A percentile compares a stretch with the other conserved stretches of the same genome.
These are phyloP conservation scores for Catamblyrhynchus diadema DNA, from an alignment of 2,797 vertebrate species.

Conservation along the genomic window DNA sequence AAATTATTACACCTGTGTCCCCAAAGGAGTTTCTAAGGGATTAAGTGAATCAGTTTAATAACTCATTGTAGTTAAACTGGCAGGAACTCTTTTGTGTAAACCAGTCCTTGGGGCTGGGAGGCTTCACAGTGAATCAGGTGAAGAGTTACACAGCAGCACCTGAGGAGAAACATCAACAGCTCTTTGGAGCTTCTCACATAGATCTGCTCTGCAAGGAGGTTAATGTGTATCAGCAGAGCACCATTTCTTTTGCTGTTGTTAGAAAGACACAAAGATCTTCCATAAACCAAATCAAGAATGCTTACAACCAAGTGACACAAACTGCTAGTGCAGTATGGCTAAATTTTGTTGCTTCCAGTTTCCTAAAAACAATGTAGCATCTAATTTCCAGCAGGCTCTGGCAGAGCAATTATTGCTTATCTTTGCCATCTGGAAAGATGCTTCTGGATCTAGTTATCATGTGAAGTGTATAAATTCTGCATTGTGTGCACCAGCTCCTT, in stretches of 20 bases:
- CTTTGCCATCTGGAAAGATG: neutral
- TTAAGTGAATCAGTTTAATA: neutral
- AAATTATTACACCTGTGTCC: neutral
- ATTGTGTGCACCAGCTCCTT: neutral
- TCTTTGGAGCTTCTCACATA: accelerated
- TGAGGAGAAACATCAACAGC: neutral
- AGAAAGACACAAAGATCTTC: neutral
- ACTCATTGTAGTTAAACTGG: neutral
- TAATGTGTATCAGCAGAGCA: neutral
- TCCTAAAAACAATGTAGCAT: neutral
- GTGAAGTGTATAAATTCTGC: neutral
- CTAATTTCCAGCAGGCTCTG: neutral
- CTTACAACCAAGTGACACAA: neutral
- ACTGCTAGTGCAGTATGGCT: neutral
- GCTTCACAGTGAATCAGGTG: neutral
- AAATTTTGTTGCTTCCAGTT: neutral
- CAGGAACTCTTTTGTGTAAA: neutral
- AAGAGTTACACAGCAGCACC: neutral
- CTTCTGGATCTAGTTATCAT: neutral
- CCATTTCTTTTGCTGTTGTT: neutral
- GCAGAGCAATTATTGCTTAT: neutral
- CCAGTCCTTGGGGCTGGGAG: neutral
- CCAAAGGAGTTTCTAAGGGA: neutral
- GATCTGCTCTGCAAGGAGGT: neutral
- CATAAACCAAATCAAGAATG: neutral